Conservation (phyloP, 2,113 vertebrate genomes). For the Actenoides hombroni region DNA sequence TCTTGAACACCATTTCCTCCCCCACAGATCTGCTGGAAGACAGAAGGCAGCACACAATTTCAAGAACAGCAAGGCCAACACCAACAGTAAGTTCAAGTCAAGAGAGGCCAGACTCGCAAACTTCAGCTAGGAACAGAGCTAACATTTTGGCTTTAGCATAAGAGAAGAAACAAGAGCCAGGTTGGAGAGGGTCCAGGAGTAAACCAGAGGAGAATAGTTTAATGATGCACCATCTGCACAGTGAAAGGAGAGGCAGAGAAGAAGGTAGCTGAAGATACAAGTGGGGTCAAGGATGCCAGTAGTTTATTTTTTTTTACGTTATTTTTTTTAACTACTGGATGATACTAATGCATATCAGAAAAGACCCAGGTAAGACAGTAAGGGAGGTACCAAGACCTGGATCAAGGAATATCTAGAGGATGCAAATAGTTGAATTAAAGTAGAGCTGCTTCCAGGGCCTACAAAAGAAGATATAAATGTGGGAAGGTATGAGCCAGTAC, state of each 20-base stretch:
- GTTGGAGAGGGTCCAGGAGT: background rate
- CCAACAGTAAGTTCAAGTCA: background rate
- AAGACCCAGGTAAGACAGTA: background rate
- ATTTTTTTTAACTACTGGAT: background rate
- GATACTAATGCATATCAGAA: background rate
- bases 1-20: background rate
- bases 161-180: constrained; percentile 14
- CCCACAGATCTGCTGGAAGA: background rate
- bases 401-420: background rate
- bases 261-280: background rate
- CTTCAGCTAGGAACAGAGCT: background rate
- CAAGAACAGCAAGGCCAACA: background rate
- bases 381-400: background rate
- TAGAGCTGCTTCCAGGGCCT: background rate
- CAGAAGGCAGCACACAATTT: background rate
- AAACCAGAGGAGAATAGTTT: background rate
- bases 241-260: background rate
- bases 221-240: background rate
- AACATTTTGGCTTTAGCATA: background rate
- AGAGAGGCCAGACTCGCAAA: background rate
- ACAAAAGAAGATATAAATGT: background rate
- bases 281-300: background rate
- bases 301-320: background rate
- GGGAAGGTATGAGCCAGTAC: background rate
- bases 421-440: background rate